Percentiles rank a stretch among this genome's conserved stretches.
Evolutionary conservation across 2,888 invertebrate genomes (phyloP).

Genomic region (Cordilura impudica): DNA sequence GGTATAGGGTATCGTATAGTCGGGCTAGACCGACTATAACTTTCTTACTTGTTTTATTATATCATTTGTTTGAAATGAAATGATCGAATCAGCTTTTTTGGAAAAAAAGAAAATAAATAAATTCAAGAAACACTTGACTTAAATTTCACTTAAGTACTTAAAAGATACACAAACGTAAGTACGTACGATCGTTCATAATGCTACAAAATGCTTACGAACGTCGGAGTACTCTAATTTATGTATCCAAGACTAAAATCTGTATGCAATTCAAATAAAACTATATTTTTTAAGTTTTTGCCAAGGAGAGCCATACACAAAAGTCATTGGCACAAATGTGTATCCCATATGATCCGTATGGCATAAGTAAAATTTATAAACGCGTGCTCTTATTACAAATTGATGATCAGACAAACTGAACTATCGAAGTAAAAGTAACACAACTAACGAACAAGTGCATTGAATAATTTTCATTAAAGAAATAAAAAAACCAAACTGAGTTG

Average conservation of each 20-base stretch:
- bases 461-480: neutral
- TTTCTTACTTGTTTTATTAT: too few species aligned
- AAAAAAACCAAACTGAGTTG: conserved; percentile 13
- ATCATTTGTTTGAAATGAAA: conserved; percentile 37
- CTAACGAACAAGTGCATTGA: conserved; percentile 52
- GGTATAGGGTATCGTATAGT: too few species aligned
- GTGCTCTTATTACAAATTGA: conserved; percentile 60
- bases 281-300: neutral
- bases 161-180: conserved; percentile 12
- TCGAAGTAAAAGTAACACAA: neutral
- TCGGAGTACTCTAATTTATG: neutral
- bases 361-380: conserved; percentile 40
- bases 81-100: conserved; percentile 15
- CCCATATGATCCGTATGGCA: conserved; percentile 3
- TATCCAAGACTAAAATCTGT: neutral
- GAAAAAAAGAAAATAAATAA: conserved; percentile 27
- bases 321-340: conserved; percentile 4
- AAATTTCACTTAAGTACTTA: conserved; percentile 52
- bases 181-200: neutral
- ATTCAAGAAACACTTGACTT: conserved; percentile 49
- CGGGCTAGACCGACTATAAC: too few species aligned
- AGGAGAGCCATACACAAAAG: neutral
- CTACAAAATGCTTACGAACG: neutral
- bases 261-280: neutral
- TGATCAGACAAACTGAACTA: conserved; percentile 51